These are phyloP conservation scores for Eristalis tenax DNA, from an alignment of 2,888 invertebrate genomes.

Conservation along the genomic window DNA sequence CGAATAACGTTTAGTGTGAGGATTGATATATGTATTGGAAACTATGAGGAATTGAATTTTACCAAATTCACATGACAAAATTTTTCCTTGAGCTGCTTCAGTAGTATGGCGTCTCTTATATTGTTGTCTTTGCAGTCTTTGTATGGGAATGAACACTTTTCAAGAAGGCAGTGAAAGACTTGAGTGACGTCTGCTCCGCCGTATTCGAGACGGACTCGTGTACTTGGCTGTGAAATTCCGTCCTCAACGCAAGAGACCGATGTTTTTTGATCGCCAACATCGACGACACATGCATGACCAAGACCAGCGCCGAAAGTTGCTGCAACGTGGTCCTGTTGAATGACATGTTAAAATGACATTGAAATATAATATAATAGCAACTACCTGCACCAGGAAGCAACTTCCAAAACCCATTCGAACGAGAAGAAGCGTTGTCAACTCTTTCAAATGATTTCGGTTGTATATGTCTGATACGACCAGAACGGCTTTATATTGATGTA, in stretches of 20 bases:
- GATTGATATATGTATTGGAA: not conserved
- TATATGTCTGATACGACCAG: conserved; percentile 95
- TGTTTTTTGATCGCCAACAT: conserved; percentile 97
- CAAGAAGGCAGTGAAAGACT: conserved; percentile 92
- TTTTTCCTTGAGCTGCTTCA: conserved; percentile 93
- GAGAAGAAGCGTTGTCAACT: conserved; percentile 90
- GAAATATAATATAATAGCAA: not conserved
- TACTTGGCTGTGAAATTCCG: conserved; percentile 94
- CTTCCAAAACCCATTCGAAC: conserved; percentile 92
- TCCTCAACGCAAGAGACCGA: conserved; percentile 98
- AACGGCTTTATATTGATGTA: conserved; percentile 92
- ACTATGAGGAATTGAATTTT: conserved; percentile 6
- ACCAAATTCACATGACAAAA: conserved; percentile 94
- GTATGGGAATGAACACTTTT: conserved; percentile 95
- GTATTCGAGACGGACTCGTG: conserved; percentile 91
- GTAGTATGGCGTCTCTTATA: conserved; percentile 89
- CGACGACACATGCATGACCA: conserved; percentile 95
- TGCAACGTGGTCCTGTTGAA: conserved; percentile 88
- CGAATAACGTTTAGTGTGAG: conserved; percentile 20
- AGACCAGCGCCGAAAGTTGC: conserved; percentile 92
- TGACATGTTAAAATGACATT: not conserved
- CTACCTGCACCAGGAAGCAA: conserved; percentile 82
- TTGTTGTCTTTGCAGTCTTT: conserved; percentile 89
- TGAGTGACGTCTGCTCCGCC: conserved; percentile 96
- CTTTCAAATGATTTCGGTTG: conserved; percentile 91